Conservation (phyloP, 2,888 invertebrate species). For the Cepaea hortensis region DNA sequence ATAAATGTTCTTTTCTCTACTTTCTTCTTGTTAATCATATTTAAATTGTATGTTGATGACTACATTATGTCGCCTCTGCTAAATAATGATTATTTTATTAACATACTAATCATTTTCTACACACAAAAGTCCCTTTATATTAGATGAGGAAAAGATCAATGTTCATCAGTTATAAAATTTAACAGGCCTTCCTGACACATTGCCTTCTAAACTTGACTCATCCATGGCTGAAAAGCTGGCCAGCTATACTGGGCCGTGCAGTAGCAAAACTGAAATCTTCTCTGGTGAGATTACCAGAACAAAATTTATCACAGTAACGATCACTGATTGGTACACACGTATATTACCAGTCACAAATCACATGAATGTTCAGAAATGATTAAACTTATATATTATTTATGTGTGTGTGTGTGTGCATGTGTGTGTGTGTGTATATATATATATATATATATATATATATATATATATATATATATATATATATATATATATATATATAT, state of each 20-base stretch:
- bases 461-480: too few species aligned
- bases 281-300: slow-evolving; percentile 34
- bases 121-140: neutral
- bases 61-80: neutral
- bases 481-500: too few species aligned
- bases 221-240: slow-evolving; percentile 9
- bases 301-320: neutral
- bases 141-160: neutral
- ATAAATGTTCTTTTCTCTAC: too few species aligned
- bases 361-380: too few species aligned
- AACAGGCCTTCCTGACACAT: slow-evolving; percentile 9
- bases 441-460: too few species aligned
- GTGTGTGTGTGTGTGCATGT: too few species aligned
- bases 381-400: too few species aligned
- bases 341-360: neutral
- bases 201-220: slow-evolving; percentile 17
- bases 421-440: too few species aligned
- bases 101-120: neutral
- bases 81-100: neutral
- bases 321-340: neutral
- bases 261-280: slow-evolving; percentile 37
- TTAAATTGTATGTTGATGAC: neutral
- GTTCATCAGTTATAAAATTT: neutral
- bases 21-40: neutral
- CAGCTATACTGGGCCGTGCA: slow-evolving; percentile 34